These are phyloP conservation scores for Heteropelma amictum DNA, from an alignment of 2,888 invertebrate genomes.

Conservation along the genomic window DNA sequence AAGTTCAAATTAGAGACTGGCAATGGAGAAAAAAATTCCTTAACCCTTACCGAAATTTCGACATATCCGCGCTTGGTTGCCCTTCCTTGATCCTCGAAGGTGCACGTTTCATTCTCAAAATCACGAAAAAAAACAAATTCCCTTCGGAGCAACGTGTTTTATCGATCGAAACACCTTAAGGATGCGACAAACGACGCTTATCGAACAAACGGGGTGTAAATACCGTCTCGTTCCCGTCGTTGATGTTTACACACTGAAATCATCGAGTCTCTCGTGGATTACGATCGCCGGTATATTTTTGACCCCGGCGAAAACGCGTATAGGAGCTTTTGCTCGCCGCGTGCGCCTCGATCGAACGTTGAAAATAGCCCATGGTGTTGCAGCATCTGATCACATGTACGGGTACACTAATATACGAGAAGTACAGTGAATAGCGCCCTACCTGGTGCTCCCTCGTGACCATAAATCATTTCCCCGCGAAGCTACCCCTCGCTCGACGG, in stretches of 20 bases:
- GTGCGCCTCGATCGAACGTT: background rate
- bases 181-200: background rate
- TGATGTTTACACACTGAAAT: constrained; percentile 54
- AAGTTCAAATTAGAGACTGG: background rate
- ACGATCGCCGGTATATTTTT: constrained; percentile 10
- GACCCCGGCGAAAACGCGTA: background rate
- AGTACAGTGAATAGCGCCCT: constrained; percentile 72
- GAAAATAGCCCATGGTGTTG: constrained; percentile 51
- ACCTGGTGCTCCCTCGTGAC: constrained; percentile 71
- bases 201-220: background rate
- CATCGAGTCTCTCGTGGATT: constrained; percentile 22
- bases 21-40: too few relatives aligned
- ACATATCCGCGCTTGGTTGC: background rate
- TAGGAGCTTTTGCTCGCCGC: too few relatives aligned
- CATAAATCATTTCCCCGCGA: constrained; percentile 77
- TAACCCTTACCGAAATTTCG: constrained; percentile 27
- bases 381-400: constrained; percentile 20
- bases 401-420: constrained; percentile 24
- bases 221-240: constrained; percentile 38
- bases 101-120: background rate
- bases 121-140: background rate
- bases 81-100: background rate
- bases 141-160: background rate
- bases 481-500: constrained; percentile 71
- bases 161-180: too few relatives aligned